Evolutionary conservation across 2,888 invertebrate species (phyloP).

Genomic region (Alentia gelatinosa): DNA sequence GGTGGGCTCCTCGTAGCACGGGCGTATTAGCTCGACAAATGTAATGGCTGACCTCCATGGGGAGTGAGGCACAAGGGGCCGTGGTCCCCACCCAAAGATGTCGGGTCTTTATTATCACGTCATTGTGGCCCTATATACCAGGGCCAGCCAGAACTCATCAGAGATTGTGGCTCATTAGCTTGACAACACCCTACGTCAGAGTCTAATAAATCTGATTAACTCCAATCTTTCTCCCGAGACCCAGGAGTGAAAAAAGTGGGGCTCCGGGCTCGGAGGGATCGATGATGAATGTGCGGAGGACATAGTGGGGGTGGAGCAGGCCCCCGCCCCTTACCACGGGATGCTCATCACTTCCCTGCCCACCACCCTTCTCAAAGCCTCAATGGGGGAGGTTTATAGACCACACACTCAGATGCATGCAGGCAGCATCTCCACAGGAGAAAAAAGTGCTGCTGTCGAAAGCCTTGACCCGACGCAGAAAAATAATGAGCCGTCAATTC

Average conservation of each 20-base stretch:
- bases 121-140: conserved; percentile 10
- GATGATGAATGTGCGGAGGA: conserved; percentile 26
- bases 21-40: conserved; percentile 32
- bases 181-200: conserved; percentile 29
- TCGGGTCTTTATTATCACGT: conserved; percentile 8
- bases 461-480: background rate
- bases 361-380: background rate
- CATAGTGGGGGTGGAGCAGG: background rate
- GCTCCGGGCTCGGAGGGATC: background rate
- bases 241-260: conserved; percentile 28
- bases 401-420: background rate
- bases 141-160: conserved; percentile 29
- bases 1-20: background rate
- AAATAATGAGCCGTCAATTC: background rate
- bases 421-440: background rate
- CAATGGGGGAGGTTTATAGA: conserved; percentile 20
- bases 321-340: background rate
- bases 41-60: conserved; percentile 29
- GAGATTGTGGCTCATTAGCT: conserved; percentile 37
- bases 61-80: background rate
- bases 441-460: background rate
- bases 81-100: background rate
- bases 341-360: background rate
- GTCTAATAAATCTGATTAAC: conserved; percentile 52
- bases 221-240: conserved; percentile 48